Evolutionary conservation across 2,113 vertebrate species (phyloP), one percentile per base, ranked within the genome.

Genomic region (Thymallus thymallus): DNA sequence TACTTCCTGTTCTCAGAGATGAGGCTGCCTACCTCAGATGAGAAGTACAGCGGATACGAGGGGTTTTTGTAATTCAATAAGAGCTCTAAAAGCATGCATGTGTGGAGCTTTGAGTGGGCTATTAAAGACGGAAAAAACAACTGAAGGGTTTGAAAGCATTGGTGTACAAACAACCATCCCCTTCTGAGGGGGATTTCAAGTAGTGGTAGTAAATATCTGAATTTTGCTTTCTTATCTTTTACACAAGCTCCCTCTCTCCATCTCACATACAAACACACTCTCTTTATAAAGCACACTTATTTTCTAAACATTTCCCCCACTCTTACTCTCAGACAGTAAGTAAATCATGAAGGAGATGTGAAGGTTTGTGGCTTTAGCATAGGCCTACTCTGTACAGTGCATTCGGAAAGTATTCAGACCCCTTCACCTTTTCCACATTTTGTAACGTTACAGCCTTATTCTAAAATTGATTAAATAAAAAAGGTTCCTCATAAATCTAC

Each of bases 1-100:
- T 51, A 82, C 83, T 88, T 91, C 90, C 88, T 90, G 88, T 87
- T 26, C 16, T 18, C 48, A 51, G 48, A 51, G 48, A 14, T 51
- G 48, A 51, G 48, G 48, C 48, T 51, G 16, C 12, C 24, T 30
- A 5, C 62, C 9, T 30, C 22, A 4, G n/a, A 26, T 41, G 23
- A 23, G 60, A 24, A 24, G 1, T n/a, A n/a, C 6, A 23, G 60
- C 24, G 60, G 24, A 14, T 14, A 22, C n/a, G 23, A 29, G n/a
- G n/a, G 62, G n/a, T 30, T 29, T 64, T 18, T n/a, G 4, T 22
- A 14, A 4, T 64, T 64, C 16, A 26, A 26, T n/a, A 23, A 63
- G 22, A 63, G 24, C 4, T 63, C 4, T 5, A 64, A 16, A 29
- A 14, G 62, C 26, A 6, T 64, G 22, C 16, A 18, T 51, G 48